Evolutionary conservation across 2,888 invertebrate genomes (phyloP).

Genomic region (Cetonia aurata): DNA sequence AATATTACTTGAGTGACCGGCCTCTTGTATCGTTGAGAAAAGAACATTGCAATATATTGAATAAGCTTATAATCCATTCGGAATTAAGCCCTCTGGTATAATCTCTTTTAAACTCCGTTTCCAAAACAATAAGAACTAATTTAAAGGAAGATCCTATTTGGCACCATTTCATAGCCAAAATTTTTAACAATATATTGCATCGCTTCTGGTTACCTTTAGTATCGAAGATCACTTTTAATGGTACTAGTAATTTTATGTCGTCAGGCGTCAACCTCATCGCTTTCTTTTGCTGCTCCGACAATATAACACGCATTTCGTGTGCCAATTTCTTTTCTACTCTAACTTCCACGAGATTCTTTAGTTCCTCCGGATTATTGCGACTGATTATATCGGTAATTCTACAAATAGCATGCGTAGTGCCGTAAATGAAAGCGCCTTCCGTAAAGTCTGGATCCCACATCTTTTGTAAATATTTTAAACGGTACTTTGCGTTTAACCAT

Average conservation of each 20-base stretch:
- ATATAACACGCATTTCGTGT: slow-evolving; percentile 56
- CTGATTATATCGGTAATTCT: slow-evolving; percentile 64
- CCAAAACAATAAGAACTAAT: slow-evolving; percentile 63
- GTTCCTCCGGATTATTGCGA: slow-evolving; percentile 57
- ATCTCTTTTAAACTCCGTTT: slow-evolving; percentile 63
- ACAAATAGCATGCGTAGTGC: slow-evolving; percentile 62
- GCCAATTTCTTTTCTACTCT: slow-evolving; percentile 52
- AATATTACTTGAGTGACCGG: slow-evolving; percentile 8
- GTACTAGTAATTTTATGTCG: slow-evolving; percentile 65
- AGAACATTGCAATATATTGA: slow-evolving; percentile 62
- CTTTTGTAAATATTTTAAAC: slow-evolving; percentile 61
- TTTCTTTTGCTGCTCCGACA: slow-evolving; percentile 59
- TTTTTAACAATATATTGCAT: slow-evolving; percentile 59
- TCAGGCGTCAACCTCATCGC: slow-evolving; percentile 61
- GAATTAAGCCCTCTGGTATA: slow-evolving; percentile 56
- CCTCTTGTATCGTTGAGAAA: slow-evolving; percentile 33
- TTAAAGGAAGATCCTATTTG: slow-evolving; percentile 55
- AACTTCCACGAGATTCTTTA: slow-evolving; percentile 59
- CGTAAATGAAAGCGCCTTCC: slow-evolving; percentile 66
- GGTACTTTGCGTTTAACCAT: slow-evolving; percentile 64
- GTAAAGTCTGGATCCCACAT: slow-evolving; percentile 65
- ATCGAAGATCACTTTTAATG: slow-evolving; percentile 57
- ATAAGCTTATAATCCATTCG: slow-evolving; percentile 63
- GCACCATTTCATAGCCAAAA: slow-evolving; percentile 64
- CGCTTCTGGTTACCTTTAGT: slow-evolving; percentile 53